phyloP scores from a whole-genome alignment of 2,888 invertebrate species.

The Diachrysia chrysitis region DNA sequence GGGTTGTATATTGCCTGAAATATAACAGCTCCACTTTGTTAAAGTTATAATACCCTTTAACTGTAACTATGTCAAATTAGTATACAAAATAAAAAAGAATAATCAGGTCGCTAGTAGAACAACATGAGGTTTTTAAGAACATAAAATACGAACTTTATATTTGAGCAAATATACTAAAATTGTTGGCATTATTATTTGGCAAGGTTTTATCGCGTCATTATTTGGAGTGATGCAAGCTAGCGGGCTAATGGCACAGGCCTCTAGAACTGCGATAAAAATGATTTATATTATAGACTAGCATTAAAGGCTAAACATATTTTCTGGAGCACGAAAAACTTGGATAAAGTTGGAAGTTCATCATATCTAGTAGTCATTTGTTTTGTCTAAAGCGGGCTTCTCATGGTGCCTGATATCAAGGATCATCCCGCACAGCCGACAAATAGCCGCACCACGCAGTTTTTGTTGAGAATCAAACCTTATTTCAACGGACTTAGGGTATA shows the following conservation, averaged over 20 bases:
- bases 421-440: no score
- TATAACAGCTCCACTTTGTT: no score
- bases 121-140: background rate
- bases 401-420: no score
- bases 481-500: no score
- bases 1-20: no score
- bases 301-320: background rate
- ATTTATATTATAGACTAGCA: background rate
- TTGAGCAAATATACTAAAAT: slow-evolving; percentile 5
- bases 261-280: background rate
- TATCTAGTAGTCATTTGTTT: no score
- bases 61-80: no score
- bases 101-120: background rate
- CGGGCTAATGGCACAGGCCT: background rate
- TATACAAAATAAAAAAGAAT: no score
- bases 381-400: no score
- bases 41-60: no score
- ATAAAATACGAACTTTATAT: background rate
- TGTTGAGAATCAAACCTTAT: no score
- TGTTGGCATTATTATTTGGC: slow-evolving; percentile 30
- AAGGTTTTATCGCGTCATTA: slow-evolving; percentile 26
- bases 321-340: background rate
- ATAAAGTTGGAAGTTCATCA: background rate
- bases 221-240: slow-evolving; percentile 18
- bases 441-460: no score